Evolutionary conservation across 2,797 vertebrate species (phyloP).

Genomic region (Ctenopoma multispine): DNA sequence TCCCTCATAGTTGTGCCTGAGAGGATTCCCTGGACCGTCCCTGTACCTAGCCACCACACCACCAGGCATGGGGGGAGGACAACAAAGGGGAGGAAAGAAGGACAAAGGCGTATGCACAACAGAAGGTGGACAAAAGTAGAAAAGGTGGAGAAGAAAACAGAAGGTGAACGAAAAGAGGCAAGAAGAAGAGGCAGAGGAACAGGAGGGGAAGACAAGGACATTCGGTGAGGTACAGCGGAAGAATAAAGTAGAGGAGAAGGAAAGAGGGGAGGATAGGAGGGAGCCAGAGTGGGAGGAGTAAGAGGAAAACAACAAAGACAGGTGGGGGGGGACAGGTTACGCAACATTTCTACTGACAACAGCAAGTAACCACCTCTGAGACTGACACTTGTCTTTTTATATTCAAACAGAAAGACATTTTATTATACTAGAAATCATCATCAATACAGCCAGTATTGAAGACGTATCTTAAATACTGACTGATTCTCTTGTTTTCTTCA

Average conservation of each 20-base stretch:
- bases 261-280: slow-evolving; percentile 1
- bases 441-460: not conserved
- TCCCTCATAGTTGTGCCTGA: slow-evolving; percentile 99
- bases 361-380: slow-evolving; percentile 36
- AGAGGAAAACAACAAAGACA: slow-evolving; percentile 75
- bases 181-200: slow-evolving; percentile 2
- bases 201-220: slow-evolving; percentile 29
- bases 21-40: slow-evolving; percentile 99
- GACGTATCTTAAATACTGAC: too few species aligned
- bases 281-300: slow-evolving; percentile 66
- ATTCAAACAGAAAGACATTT: not conserved
- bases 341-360: slow-evolving; percentile 72
- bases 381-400: not conserved
- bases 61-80: slow-evolving; percentile 80
- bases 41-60: slow-evolving; percentile 92
- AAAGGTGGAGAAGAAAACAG: slow-evolving; percentile 5
- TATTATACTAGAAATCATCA: not conserved
- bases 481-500: not conserved
- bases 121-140: slow-evolving; percentile 9
- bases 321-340: slow-evolving; percentile 83
- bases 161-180: slow-evolving; percentile 1
- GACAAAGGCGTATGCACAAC: slow-evolving; percentile 23
- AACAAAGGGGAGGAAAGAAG: slow-evolving; percentile 41
- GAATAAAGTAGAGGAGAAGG: not conserved
- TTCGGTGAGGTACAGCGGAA: slow-evolving; percentile 30